Conservation (phyloP, 2,113 vertebrate species). For the Eubucco bourcierii region DNA sequence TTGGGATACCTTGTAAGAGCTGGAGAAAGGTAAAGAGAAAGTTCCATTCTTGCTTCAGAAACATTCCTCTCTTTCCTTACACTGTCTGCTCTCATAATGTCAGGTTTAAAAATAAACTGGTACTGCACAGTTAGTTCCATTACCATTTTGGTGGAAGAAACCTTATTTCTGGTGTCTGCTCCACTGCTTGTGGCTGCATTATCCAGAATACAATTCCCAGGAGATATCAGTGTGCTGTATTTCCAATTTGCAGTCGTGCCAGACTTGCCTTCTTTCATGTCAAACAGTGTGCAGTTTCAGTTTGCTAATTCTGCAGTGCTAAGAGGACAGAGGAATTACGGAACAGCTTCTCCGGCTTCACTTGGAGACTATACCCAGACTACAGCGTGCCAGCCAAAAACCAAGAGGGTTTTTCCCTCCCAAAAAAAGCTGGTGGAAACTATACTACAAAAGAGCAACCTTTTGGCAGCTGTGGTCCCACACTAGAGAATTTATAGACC, state of each 20-base stretch:
- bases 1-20: background rate
- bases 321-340: background rate
- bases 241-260: slow-evolving; percentile 40
- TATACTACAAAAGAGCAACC: background rate
- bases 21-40: background rate
- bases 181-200: background rate
- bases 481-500: background rate
- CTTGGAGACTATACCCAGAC: slow-evolving; percentile 36
- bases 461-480: slow-evolving; percentile 24
- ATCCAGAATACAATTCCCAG: background rate
- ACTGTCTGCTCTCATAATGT: background rate
- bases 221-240: background rate
- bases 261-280: slow-evolving; percentile 33
- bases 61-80: background rate
- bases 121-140: background rate
- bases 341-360: slow-evolving; percentile 23
- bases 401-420: background rate
- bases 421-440: background rate
- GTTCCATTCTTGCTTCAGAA: background rate
- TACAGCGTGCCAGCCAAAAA: background rate
- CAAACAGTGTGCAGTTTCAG: background rate
- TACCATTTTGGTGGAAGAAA: background rate
- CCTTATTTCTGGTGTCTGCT: background rate
- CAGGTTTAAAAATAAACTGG: slow-evolving; percentile 16
- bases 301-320: background rate